Evolutionary conservation across 2,888 invertebrate genomes (phyloP).

Genomic region (Drosophila merina): DNA sequence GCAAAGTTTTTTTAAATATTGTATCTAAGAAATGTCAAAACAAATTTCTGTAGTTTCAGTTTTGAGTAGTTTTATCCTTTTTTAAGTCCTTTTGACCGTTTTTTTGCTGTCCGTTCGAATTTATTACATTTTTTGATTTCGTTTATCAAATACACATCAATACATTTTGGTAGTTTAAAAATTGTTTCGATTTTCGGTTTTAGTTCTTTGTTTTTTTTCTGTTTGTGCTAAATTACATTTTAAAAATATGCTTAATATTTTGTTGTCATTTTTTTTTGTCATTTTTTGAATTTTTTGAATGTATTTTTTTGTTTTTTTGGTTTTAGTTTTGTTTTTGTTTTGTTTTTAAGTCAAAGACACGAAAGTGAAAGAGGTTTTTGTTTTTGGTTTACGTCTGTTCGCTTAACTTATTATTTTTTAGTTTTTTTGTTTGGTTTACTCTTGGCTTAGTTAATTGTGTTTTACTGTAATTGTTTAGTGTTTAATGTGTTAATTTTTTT

Average conservation of each 20-base stretch:
- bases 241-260: constrained; percentile 75
- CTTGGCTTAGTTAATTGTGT: constrained; percentile 58
- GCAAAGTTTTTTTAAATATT: constrained; percentile 39
- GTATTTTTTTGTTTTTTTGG: constrained; percentile 48
- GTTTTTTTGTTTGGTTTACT: constrained; percentile 20
- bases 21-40: constrained; percentile 28
- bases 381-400: constrained; percentile 72
- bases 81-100: constrained; percentile 42
- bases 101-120: constrained; percentile 42
- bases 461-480: constrained; percentile 65
- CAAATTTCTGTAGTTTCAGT: constrained; percentile 29
- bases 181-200: constrained; percentile 56
- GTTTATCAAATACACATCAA: constrained; percentile 74
- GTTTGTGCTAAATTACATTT: constrained; percentile 78
- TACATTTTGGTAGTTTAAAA: constrained; percentile 71
- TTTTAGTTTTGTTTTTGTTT: constrained; percentile 66
- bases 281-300: constrained; percentile 34
- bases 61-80: constrained; percentile 53
- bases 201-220: constrained; percentile 52
- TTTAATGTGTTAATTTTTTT: constrained; percentile 55
- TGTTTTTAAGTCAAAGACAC: constrained; percentile 83
- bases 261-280: constrained; percentile 40
- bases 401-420: constrained; percentile 64
- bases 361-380: constrained; percentile 84
- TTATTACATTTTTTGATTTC: constrained; percentile 33